Percentiles rank a stretch among this genome's conserved stretches.
phyloP scores from a whole-genome alignment of 2,797 vertebrate genomes.

The Sternotherus odoratus region DNA sequence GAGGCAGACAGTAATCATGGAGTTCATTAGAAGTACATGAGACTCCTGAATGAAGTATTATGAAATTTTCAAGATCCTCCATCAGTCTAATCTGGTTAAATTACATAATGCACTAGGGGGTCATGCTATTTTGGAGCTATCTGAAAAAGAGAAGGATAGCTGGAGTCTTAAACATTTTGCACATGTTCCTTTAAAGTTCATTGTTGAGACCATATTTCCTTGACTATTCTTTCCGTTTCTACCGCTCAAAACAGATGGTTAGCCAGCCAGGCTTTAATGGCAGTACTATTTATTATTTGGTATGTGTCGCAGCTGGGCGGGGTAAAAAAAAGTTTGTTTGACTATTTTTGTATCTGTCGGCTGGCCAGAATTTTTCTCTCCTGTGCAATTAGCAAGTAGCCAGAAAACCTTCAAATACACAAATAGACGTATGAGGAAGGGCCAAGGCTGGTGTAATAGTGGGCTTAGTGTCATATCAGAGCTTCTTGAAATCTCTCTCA shows the following conservation, averaged over 20 bases:
- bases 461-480: background rate
- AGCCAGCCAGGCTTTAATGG: slow-evolving; percentile 7
- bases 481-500: background rate
- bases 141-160: slow-evolving; percentile 19
- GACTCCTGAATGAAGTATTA: background rate
- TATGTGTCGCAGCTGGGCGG: background rate
- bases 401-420: rapidly evolving
- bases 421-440: rapidly evolving
- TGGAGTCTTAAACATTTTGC: slow-evolving; percentile 29
- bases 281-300: background rate
- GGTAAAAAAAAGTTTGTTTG: background rate
- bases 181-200: background rate
- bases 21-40: background rate
- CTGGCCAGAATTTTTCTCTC: rapidly evolving
- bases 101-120: slow-evolving; percentile 23
- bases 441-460: background rate
- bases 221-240: background rate
- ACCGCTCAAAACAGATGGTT: background rate
- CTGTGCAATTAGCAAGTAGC: background rate
- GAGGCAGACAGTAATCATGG: background rate
- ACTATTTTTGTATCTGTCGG: background rate
- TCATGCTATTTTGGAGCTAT: slow-evolving; percentile 38
- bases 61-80: slow-evolving; percentile 30
- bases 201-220: background rate
- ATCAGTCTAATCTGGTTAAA: slow-evolving; percentile 59